Base-by-base conservation (phyloP, 2,113 vertebrate genomes). In the Sceloporus tristichus region DNA sequence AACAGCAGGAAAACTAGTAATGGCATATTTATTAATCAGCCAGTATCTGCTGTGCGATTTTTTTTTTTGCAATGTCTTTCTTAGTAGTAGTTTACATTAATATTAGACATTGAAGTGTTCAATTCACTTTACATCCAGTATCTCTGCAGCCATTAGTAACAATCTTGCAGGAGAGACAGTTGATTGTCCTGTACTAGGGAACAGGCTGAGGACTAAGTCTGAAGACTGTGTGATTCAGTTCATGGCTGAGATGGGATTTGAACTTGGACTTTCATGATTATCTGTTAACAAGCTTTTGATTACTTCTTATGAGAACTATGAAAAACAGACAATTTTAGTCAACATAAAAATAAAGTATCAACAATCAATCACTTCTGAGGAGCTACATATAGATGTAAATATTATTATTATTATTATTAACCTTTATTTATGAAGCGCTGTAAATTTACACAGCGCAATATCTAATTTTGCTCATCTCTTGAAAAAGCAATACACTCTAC, bases 261-360 rank as follows among this genome's bases (percentile, higher is more conserved):
- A 34, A 54, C 29, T n/a, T n/a, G 27, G 40, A 71, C 19, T 29
- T 18, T 18, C 59, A 42, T 42, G 16, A 16, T 70, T 82, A 42
- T 5, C 80, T 68, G n/a, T 14, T 53, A n/a, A 6, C 25, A 85
- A 65, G 38, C 23, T 29, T 77, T 42, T 34, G 42, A 86, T 79
- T 18, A 53, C 34, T 88, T 87, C 78, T 85, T 76, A 88, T 89
- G 86, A 13, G 85, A 21, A 79, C 21, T 56, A 11, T 0, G 27
- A 86, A 79, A 82, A 80, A 78, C 77, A 27, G 29, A 29, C 9
- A 29, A 42, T 38, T 62, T 21, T 56, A 56, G 85, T 0, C 11
- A 87, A 91, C 82, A 38, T 79, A 79, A 84, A 92, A 85, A 48
- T 34, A 34, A 34, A 78, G 29, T 27, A 56, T 10, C 80, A 29